Conservation (phyloP, 2,113 vertebrate species). For the Bettongia penicillata region DNA sequence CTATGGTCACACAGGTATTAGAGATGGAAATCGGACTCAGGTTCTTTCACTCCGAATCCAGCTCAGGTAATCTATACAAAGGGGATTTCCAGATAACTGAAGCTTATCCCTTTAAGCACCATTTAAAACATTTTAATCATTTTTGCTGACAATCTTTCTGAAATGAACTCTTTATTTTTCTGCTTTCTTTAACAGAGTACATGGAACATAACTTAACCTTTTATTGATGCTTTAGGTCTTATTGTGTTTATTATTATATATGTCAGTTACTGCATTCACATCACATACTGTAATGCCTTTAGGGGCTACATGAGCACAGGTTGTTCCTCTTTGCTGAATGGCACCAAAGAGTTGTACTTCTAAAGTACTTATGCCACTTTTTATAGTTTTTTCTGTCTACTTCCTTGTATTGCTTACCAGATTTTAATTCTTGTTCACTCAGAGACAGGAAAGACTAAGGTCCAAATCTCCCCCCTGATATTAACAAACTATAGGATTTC, state of each 20-base stretch:
- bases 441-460: not conserved
- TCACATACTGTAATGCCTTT: not conserved
- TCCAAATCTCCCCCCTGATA: not conserved
- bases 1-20: not conserved
- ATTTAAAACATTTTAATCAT: constrained; percentile 3
- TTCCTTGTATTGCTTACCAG: not conserved
- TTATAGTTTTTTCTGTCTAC: not conserved
- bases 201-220: not conserved
- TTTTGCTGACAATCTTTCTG: not conserved
- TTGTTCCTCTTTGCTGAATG: not conserved
- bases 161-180: not conserved
- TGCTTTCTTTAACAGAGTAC: not conserved
- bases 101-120: not conserved
- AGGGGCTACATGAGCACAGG: not conserved
- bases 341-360: not conserved
- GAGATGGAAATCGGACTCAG: not conserved
- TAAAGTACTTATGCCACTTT: constrained; percentile 34
- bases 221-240: not conserved
- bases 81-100: constrained; percentile 27
- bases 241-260: not conserved
- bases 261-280: not conserved
- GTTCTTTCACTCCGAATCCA: not conserved
- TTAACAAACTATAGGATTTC: not conserved
- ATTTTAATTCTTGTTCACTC: constrained; percentile 12
- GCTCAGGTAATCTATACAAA: not conserved